Evolutionary conservation across 2,888 invertebrate genomes (phyloP).

Genomic region (Lymantria dispar): DNA sequence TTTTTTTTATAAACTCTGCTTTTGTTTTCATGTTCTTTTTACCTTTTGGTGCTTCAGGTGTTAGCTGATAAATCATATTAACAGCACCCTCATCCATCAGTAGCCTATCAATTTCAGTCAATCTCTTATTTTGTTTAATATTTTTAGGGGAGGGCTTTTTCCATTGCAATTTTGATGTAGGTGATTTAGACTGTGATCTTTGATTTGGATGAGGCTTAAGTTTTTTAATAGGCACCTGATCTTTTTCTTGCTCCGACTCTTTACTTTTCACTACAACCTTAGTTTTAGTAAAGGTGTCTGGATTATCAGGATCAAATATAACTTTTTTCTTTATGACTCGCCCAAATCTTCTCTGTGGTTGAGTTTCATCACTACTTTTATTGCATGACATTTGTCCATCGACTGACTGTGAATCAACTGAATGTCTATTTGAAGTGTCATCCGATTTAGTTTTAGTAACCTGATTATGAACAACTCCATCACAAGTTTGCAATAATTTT

Average conservation of each 20-base stretch:
- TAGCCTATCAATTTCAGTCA: slow-evolving; percentile 88
- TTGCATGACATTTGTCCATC: slow-evolving; percentile 43
- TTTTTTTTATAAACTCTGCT: slow-evolving; percentile 84
- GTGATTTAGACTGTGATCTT: slow-evolving; percentile 61
- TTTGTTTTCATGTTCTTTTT: slow-evolving; percentile 77
- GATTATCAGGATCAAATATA: slow-evolving; percentile 88
- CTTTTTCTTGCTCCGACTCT: slow-evolving; percentile 47
- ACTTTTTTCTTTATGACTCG: slow-evolving; percentile 88
- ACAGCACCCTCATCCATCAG: slow-evolving; percentile 94
- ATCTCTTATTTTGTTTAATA: slow-evolving; percentile 78
- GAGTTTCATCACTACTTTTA: slow-evolving; percentile 56
- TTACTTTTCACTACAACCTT: slow-evolving; percentile 53
- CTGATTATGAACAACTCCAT: slow-evolving; percentile 32
- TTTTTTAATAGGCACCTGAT: slow-evolving; percentile 53
- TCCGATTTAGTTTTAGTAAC: slow-evolving; percentile 27
- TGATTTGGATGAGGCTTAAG: slow-evolving; percentile 47
- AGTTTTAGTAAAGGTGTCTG: slow-evolving; percentile 74
- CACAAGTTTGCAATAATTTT: slow-evolving; percentile 25
- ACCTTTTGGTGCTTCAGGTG: slow-evolving; percentile 78
- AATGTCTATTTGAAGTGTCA: slow-evolving; percentile 31
- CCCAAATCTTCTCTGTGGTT: slow-evolving; percentile 63
- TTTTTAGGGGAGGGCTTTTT: slow-evolving; percentile 72
- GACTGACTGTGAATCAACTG: slow-evolving; percentile 44
- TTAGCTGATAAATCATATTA: slow-evolving; percentile 91
- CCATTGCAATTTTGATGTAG: slow-evolving; percentile 65